Evolutionary conservation across 1,140 invertebrate species (phyloP), one percentile per base, ranked within the genome.

Genomic region (Lordiphosa clarofinis): DNA sequence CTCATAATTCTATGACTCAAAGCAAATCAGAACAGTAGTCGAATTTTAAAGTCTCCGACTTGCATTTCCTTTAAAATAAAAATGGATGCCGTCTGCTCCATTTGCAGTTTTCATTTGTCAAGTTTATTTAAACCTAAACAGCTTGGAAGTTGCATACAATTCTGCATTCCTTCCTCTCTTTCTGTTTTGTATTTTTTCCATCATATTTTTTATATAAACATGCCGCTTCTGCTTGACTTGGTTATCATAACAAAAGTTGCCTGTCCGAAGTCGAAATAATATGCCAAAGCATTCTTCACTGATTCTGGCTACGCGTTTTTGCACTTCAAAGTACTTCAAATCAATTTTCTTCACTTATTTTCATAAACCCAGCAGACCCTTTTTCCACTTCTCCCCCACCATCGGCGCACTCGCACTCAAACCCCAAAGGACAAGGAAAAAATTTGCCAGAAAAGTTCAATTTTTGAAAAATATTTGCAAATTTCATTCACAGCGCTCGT

Each of bases 391-490:
- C 33, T 28, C 21, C 38, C 28, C 24, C 31, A 35, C 31, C 52
- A 42, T 39, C 36, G 7, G 39, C 35, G 13, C 12, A 39, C 19
- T n/a, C 40, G 21, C 33, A 33, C 35, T 37, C 56, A 44, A 44
- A 46, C 43, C 43, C 43, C 28, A 46, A 46, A 19, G 43, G 13
- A 56, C 46, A 59, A 71, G 48, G 55, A 56, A 82, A 82, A 84
- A 81, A 81, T 81, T 84, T 84, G 78, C 73, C 78, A 82, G 78
- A 82, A 76, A 76, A 78, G 82, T 84, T 87, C 82, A 87, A 87
- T 84, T 87, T 87, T 87, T 87, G 76, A 87, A 87, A 86, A 87
- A 87, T 87, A 84, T 84, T 84, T 87, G 75, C 73, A 87, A 87
- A 87, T 87, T 87, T 87, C 73, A 87, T 87, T 84, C 84, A 87